phyloP scores from a whole-genome alignment of 2,888 invertebrate genomes.

The Xylophagus ater region DNA sequence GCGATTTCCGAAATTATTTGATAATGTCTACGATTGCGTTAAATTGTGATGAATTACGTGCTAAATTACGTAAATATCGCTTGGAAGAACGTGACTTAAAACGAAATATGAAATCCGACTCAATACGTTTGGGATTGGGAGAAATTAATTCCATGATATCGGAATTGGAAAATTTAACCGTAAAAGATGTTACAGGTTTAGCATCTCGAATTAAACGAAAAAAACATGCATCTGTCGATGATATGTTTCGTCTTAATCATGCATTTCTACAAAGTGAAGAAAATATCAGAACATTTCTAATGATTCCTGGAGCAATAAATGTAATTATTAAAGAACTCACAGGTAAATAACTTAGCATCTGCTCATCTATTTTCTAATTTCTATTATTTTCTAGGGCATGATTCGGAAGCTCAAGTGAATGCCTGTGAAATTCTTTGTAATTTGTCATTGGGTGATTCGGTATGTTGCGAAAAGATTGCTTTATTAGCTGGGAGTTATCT shows the following conservation, averaged over 20 bases:
- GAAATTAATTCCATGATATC: slow-evolving; percentile 27
- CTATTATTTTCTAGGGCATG: slow-evolving; percentile 22
- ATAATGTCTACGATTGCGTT: no score
- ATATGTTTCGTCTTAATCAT: slow-evolving; percentile 31
- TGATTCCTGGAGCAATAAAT: slow-evolving; percentile 31
- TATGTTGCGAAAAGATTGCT: slow-evolving; percentile 32
- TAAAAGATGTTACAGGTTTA: slow-evolving; percentile 30
- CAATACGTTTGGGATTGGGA: slow-evolving; percentile 30
- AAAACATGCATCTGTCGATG: slow-evolving; percentile 31
- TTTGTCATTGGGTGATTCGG: slow-evolving; percentile 30
- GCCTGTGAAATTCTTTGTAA: slow-evolving; percentile 35
- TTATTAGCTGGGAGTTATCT: slow-evolving; percentile 31
- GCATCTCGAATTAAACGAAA: slow-evolving; percentile 32
- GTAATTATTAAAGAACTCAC: slow-evolving; percentile 34
- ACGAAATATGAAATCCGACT: no score
- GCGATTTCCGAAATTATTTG: no score
- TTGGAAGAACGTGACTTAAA: no score
- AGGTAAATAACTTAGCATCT: slow-evolving; percentile 21
- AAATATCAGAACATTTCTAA: slow-evolving; percentile 31
- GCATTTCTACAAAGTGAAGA: slow-evolving; percentile 31
- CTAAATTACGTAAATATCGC: no score
- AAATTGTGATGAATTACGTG: no score
- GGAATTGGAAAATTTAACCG: slow-evolving; percentile 27
- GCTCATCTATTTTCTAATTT: neutral
- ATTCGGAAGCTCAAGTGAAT: slow-evolving; percentile 26